Base-by-base conservation (phyloP, 2,888 invertebrate genomes). In the Euphydryas editha region DNA sequence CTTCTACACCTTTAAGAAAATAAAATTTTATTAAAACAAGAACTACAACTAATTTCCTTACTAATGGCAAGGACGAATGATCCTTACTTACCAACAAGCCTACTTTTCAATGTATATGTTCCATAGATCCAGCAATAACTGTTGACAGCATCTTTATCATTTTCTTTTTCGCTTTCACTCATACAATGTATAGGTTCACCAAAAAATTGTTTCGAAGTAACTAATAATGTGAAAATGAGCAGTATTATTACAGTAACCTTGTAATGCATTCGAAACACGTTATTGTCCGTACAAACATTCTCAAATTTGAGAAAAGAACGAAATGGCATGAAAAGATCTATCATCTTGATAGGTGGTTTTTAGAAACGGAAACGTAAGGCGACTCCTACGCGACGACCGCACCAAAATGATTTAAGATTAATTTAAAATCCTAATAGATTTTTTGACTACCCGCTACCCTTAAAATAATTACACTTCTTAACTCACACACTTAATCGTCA, bases 151-250 rank as follows among this genome's bases (percentile, higher is more conserved):
- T 95, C 95, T 69, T 92, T 93, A 59, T 94, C 93, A 37, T 63
- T 77, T 65, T 86, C 83, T 56, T 92, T 88, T 17, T 87, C 87
- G 55, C 86, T 85, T 47, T 93, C 90, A 7, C 92, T 90, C 81
- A 95, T 93, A 82, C 97, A 97, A 76, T 95, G 94, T 60, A 98
- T 97, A 0, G 97, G 97, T 76, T 97, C 96, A 0, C 97, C 97
- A 76, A 97, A 97, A 87, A 96, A 97, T 83, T 97, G 96, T 78
- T 96, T 96, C 15, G 96, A 95, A 24, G 96, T 96, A 54, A 97
- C 94, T 75, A 97, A 82, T 76, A 97, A 87, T 1, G 96, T 95
- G 84, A 95, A 96, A 24, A 95, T 94, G 47, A 97, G 87, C 68
- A 97, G 86, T 78, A 97, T 93, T 59, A 95, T 93, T 58, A 95